phyloP scores from a whole-genome alignment of 2,797 vertebrate species.

The Thalassophryne amazonica region DNA sequence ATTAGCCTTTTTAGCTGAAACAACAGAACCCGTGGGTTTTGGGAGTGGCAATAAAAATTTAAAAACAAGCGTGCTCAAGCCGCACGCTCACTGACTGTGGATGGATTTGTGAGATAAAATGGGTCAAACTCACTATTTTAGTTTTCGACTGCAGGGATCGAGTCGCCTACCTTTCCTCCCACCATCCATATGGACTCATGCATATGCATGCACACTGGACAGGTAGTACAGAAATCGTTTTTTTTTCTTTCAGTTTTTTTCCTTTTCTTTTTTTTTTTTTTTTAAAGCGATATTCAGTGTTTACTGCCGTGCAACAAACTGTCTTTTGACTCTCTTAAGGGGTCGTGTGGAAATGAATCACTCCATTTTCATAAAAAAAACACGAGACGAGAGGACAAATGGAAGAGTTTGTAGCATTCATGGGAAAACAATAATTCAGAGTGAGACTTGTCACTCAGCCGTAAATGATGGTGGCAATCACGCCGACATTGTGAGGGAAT shows the following conservation, averaged over 20 bases:
- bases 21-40: slow-evolving; percentile 55
- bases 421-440: slow-evolving; percentile 57
- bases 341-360: slow-evolving; percentile 33
- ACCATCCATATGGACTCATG: slow-evolving; percentile 66
- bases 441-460: slow-evolving; percentile 29
- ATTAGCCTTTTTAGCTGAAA: slow-evolving; percentile 52
- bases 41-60: slow-evolving; percentile 4
- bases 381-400: slow-evolving; percentile 33
- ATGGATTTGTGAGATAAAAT: slow-evolving; percentile 51
- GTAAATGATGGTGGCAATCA: slow-evolving; percentile 59
- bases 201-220: slow-evolving; percentile 61
- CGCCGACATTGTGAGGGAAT: slow-evolving; percentile 45
- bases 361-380: slow-evolving; percentile 10
- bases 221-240: slow-evolving; percentile 39
- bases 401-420: slow-evolving; percentile 50
- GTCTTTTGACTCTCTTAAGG: slow-evolving; percentile 32
- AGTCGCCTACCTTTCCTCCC: slow-evolving; percentile 60
- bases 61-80: slow-evolving; percentile 20
- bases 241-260: no score
- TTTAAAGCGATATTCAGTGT: slow-evolving; percentile 24
- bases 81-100: slow-evolving; percentile 1
- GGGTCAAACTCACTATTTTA: slow-evolving; percentile 56
- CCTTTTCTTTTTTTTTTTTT: neutral
- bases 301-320: slow-evolving; percentile 14
- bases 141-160: slow-evolving; percentile 40